phyloP scores from a whole-genome alignment of 2,797 vertebrate species.

The Ceryle rudis region DNA sequence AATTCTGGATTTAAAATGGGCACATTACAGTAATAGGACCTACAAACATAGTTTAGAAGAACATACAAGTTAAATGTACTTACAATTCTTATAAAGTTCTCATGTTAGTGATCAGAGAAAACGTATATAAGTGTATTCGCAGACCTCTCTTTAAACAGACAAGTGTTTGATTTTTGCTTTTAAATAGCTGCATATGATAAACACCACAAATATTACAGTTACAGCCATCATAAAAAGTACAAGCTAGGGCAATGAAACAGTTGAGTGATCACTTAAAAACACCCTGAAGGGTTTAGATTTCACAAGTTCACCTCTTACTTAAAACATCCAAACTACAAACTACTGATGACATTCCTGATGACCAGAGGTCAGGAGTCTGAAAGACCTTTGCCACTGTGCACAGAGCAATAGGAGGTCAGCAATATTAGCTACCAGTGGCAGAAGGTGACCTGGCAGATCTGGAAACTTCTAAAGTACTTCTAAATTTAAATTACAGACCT shows the following conservation, averaged over 20 bases:
- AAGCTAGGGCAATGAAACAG: constrained; percentile 68
- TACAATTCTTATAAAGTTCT: neutral
- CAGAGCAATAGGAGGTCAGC: constrained; percentile 72
- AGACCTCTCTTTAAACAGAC: neutral
- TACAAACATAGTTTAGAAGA: neutral
- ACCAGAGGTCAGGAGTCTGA: constrained; percentile 65
- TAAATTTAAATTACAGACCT: constrained; percentile 49
- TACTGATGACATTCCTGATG: constrained; percentile 70
- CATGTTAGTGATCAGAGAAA: neutral
- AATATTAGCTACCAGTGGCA: constrained; percentile 35
- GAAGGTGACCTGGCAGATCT: constrained; percentile 14
- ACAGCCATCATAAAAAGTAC: constrained; percentile 59
- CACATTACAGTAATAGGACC: neutral
- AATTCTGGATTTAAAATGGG: neutral
- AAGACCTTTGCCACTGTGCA: constrained; percentile 59
- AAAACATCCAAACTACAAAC: constrained; percentile 73
- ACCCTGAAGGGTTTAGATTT: constrained; percentile 72
- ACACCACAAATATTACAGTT: constrained; percentile 1
- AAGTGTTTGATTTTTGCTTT: neutral
- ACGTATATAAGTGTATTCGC: neutral
- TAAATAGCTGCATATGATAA: neutral
- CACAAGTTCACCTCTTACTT: constrained; percentile 75
- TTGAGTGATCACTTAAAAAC: constrained; percentile 69
- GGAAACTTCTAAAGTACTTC: neutral
- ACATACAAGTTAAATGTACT: neutral